Evolutionary conservation across 2,113 vertebrate genomes (phyloP).

Genomic region (Orientallactaga bullata): DNA sequence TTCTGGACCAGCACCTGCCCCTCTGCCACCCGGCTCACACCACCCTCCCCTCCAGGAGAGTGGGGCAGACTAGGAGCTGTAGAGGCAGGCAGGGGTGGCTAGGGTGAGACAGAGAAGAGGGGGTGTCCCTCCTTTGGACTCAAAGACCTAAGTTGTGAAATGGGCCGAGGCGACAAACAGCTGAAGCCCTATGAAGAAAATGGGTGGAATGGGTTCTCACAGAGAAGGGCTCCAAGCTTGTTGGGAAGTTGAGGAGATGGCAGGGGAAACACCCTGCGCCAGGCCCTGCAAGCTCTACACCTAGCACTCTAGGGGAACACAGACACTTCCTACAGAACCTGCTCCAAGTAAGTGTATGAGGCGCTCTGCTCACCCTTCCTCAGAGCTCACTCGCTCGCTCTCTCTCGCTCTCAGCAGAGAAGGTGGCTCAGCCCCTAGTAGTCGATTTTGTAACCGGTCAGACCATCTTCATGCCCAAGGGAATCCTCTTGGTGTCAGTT

Average conservation of each 20-base stretch:
- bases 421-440: neutral
- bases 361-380: neutral
- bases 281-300: neutral
- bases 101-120: neutral
- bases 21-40: neutral
- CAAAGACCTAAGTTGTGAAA: slow-evolving; percentile 23
- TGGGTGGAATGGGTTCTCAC: neutral
- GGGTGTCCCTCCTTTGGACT: neutral
- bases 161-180: neutral
- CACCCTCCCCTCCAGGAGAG: neutral
- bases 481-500: neutral
- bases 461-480: neutral
- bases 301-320: neutral
- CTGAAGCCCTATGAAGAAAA: neutral
- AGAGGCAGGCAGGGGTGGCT: neutral
- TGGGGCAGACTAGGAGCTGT: neutral
- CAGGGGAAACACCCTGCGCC: neutral
- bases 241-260: neutral
- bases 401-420: neutral
- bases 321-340: neutral
- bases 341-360: neutral
- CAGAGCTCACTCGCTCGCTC: too few species aligned
- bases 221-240: neutral
- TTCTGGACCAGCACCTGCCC: neutral
- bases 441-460: neutral